A percentile compares a stretch with the other conserved stretches of the same genome.
Conservation (phyloP, 2,113 vertebrate genomes). For the Himantopus leucocephalus region DNA sequence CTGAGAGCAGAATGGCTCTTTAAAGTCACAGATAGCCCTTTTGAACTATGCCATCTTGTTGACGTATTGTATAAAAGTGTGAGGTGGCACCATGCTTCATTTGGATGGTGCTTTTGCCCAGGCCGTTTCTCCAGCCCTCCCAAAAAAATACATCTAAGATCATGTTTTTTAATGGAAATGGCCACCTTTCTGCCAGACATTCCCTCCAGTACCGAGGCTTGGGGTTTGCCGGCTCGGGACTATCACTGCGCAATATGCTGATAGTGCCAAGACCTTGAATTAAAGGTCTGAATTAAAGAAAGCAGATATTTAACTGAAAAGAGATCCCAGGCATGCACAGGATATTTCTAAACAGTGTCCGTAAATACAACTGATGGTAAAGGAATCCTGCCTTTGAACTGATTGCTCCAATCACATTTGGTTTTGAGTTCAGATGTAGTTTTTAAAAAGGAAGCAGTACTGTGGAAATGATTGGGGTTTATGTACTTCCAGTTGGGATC, state of each 20-base stretch:
- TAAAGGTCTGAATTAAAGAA: neutral
- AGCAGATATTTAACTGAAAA: neutral
- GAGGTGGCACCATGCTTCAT: neutral
- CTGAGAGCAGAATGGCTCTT: neutral
- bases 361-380: neutral
- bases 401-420: neutral
- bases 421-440: neutral
- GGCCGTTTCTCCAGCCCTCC: neutral
- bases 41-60: neutral
- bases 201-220: neutral
- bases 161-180: neutral
- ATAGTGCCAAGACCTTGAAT: neutral
- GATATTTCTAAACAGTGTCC: neutral
- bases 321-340: neutral
- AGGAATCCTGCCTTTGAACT: neutral
- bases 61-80: neutral
- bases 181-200: neutral
- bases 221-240: neutral
- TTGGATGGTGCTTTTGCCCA: neutral
- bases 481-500: neutral
- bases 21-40: neutral
- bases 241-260: neutral
- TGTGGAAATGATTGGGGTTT: neutral
- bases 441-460: neutral
- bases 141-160: neutral